Evolutionary conservation across 2,113 vertebrate species (phyloP).

Genomic region (Carassius auratus): DNA sequence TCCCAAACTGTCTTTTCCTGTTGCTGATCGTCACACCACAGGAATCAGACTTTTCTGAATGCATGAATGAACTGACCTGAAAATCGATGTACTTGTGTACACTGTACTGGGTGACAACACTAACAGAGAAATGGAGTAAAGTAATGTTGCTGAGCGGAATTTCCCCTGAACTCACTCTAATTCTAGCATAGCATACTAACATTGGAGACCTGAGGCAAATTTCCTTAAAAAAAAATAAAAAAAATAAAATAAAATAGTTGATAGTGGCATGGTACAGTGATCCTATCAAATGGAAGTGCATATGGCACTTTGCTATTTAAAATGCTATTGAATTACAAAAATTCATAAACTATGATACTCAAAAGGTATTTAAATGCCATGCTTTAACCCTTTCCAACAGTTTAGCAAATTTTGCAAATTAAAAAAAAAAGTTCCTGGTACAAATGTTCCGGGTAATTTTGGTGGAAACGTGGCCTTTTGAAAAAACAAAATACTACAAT

Average conservation of each 20-base stretch:
- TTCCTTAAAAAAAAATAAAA: not conserved
- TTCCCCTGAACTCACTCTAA: not conserved
- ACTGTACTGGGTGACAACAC: constrained; percentile 6
- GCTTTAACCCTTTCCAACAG: not conserved
- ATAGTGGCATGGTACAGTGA: not conserved
- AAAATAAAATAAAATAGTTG: too few species aligned
- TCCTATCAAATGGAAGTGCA: not conserved
- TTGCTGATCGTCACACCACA: not conserved
- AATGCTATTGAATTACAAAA: not conserved
- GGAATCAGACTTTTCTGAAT: constrained; percentile 31
- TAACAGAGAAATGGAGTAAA: constrained; percentile 18
- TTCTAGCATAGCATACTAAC: too few species aligned
- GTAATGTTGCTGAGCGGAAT: not conserved
- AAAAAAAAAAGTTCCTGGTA: too few species aligned
- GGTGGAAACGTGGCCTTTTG: too few species aligned
- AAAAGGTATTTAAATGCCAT: not conserved
- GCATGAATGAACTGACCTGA: constrained; percentile 40
- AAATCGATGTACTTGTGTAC: constrained; percentile 31
- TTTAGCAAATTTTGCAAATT: not conserved
- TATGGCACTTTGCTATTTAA: not conserved
- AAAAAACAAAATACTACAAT: too few species aligned
- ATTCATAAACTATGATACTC: not conserved
- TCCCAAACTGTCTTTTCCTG: not conserved
- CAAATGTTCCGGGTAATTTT: too few species aligned
- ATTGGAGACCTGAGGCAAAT: not conserved